These are phyloP conservation scores for Syrista parreyssii DNA, from an alignment of 2,888 invertebrate genomes.

Conservation along the genomic window DNA sequence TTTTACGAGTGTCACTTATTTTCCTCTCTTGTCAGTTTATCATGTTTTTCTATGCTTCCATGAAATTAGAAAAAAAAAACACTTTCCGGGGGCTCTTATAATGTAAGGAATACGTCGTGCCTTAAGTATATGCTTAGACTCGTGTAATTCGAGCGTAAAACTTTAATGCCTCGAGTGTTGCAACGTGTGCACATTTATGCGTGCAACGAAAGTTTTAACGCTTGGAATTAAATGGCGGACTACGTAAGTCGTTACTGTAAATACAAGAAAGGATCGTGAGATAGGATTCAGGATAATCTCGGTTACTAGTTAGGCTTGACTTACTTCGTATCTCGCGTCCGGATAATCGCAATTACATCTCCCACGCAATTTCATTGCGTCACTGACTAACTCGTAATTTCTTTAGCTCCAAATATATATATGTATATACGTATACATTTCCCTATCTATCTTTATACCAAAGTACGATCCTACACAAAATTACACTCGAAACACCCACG, in stretches of 20 bases:
- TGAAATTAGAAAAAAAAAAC: not conserved
- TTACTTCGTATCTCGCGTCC: slow-evolving; percentile 15
- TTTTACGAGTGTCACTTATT: not conserved
- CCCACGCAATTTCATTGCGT: not conserved
- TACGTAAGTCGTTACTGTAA: not conserved
- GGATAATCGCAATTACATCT: not conserved
- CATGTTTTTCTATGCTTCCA: not conserved
- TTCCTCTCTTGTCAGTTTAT: not conserved
- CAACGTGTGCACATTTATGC: not conserved
- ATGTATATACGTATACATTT: not conserved
- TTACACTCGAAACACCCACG: no score
- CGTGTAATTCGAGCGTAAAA: not conserved
- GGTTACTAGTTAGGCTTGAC: slow-evolving; percentile 38
- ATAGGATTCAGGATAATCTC: slow-evolving; percentile 36
- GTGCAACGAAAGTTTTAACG: not conserved
- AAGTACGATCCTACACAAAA: no score
- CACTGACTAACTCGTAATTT: not conserved
- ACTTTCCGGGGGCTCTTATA: not conserved
- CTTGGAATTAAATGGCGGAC: not conserved
- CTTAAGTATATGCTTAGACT: not conserved
- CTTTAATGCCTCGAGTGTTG: not conserved
- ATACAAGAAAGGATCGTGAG: slow-evolving; percentile 12
- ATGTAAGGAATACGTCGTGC: not conserved
- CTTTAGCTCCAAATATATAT: not conserved
- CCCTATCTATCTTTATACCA: not conserved